phyloP scores from a whole-genome alignment of 2,113 vertebrate genomes.

The Trematocara zebra region DNA sequence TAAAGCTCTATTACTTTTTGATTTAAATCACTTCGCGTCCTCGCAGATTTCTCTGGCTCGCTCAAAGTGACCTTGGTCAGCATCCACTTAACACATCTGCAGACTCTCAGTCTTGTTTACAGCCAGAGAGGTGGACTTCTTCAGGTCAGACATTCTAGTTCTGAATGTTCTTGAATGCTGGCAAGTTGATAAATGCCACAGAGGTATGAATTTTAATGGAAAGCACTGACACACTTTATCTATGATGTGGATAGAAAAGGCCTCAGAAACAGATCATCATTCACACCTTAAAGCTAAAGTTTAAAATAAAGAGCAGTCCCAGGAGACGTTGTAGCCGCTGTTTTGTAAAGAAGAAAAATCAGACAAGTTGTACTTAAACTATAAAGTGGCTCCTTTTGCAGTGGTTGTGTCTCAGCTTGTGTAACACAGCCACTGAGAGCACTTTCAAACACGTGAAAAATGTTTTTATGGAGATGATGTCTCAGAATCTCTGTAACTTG shows the following conservation, averaged over 20 bases:
- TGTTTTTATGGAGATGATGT: not conserved
- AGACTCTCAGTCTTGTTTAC: not conserved
- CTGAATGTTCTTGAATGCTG: not conserved
- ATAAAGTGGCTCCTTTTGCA: not conserved
- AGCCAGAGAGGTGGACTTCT: not conserved
- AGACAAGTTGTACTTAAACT: not conserved
- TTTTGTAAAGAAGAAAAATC: not conserved
- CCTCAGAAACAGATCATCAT: not conserved
- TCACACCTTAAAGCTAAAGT: not conserved
- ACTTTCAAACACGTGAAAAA: not conserved
- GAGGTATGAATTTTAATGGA: not conserved
- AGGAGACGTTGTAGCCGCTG: not conserved
- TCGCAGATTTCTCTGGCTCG: not conserved
- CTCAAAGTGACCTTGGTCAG: not conserved
- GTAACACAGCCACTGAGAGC: not conserved
- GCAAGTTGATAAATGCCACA: not conserved
- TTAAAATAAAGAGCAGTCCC: not conserved
- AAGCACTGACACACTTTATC: not conserved
- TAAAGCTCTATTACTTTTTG: not conserved
- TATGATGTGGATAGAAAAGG: not conserved
- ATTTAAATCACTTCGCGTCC: not conserved
- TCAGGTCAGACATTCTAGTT: not conserved
- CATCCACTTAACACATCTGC: not conserved
- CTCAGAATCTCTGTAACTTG: not conserved
- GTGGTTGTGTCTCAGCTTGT: not conserved